Evolutionary conservation across 1,140 invertebrate genomes (phyloP).

Genomic region (Aphaenogaster ashmeadi): DNA sequence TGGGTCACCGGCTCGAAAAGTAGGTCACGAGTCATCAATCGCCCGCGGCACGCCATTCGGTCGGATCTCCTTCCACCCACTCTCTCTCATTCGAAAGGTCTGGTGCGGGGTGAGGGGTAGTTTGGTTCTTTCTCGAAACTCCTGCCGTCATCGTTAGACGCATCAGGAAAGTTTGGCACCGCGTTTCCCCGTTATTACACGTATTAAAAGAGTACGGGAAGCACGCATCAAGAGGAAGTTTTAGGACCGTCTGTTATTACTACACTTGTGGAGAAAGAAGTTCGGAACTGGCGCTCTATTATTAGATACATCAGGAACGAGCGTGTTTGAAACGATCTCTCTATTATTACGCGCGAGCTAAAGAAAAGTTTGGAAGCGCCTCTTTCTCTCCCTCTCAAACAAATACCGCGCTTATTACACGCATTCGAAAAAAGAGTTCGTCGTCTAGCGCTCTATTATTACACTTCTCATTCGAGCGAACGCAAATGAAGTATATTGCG

Average conservation of each 20-base stretch:
- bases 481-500: conserved; percentile 18
- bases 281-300: conserved; percentile 40
- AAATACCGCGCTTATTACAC: conserved; percentile 31
- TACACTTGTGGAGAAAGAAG: conserved; percentile 32
- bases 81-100: conserved; percentile 45
- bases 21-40: conserved; percentile 85
- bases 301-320: conserved; percentile 47
- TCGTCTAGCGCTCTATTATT: conserved; percentile 33
- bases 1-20: conserved; percentile 80
- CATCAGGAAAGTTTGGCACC: conserved; percentile 8
- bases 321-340: conserved; percentile 36
- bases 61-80: conserved; percentile 62
- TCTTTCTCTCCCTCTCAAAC: not conserved
- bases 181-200: conserved; percentile 23
- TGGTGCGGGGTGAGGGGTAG: not conserved
- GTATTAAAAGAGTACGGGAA: conserved; percentile 2
- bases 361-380: conserved; percentile 38
- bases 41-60: conserved; percentile 76
- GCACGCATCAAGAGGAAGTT: conserved; percentile 26
- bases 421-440: conserved; percentile 24
- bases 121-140: not conserved
- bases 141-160: conserved; percentile 9
- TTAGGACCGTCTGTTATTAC: conserved; percentile 42
- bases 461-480: not conserved
- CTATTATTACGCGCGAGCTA: conserved; percentile 42